A percentile compares a stretch with the other conserved stretches of the same genome.
These are phyloP conservation scores for Sparidentex hasta DNA, from an alignment of 2,797 vertebrate genomes.

Conservation along the genomic window DNA sequence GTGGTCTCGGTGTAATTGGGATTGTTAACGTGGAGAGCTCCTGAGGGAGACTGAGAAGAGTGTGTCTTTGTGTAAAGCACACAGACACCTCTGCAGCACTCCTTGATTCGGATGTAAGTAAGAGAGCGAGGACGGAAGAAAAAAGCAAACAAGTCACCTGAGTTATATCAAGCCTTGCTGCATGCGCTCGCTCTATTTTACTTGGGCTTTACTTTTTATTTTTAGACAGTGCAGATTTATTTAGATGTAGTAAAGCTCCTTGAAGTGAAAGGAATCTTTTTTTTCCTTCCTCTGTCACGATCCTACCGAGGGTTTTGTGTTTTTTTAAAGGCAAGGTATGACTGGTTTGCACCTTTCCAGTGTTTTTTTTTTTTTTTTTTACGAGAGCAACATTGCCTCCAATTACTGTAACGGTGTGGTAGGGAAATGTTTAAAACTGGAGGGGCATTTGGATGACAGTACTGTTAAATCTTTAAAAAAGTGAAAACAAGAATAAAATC, in stretches of 20 bases:
- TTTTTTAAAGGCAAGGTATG: constrained; percentile 71
- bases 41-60: constrained; percentile 83
- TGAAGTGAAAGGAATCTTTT: constrained; percentile 66
- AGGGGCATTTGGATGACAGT: constrained; percentile 19
- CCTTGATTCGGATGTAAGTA: constrained; percentile 82
- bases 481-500: constrained; percentile 1
- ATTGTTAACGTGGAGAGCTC: constrained; percentile 89
- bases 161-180: constrained; percentile 81
- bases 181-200: constrained; percentile 64
- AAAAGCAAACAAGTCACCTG: constrained; percentile 87
- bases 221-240: constrained; percentile 72
- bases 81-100: constrained; percentile 81
- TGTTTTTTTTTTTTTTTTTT: constrained; percentile 30
- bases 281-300: constrained; percentile 62
- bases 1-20: constrained; percentile 89
- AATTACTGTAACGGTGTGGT: constrained; percentile 59
- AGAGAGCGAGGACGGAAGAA: constrained; percentile 57
- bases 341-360: constrained; percentile 67
- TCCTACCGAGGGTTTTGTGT: constrained; percentile 67
- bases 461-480: constrained; percentile 5
- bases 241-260: constrained; percentile 71
- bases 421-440: constrained; percentile 37
- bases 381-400: constrained; percentile 57
- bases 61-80: constrained; percentile 88
- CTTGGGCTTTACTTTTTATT: constrained; percentile 73